Conservation (phyloP, 2,797 vertebrate species). For the Channallabes apus region DNA sequence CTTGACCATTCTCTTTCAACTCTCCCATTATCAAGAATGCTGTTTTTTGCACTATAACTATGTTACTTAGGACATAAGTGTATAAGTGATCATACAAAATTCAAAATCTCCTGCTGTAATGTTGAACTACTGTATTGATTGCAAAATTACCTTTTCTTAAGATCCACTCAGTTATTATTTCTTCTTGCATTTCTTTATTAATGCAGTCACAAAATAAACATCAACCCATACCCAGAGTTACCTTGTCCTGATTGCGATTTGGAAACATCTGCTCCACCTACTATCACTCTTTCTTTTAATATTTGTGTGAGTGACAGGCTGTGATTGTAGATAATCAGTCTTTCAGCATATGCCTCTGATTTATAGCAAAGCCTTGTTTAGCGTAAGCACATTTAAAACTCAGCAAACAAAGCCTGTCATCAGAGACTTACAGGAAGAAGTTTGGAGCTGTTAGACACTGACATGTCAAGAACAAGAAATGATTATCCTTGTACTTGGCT, state of each 20-base stretch:
- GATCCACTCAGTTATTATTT: slow-evolving; percentile 20
- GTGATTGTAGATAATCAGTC: background rate
- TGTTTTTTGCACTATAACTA: background rate
- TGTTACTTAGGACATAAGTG: background rate
- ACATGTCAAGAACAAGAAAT: slow-evolving; percentile 2
- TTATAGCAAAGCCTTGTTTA: slow-evolving; percentile 12
- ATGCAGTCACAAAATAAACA: slow-evolving; percentile 42
- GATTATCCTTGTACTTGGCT: background rate
- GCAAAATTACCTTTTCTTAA: background rate
- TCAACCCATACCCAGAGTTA: background rate
- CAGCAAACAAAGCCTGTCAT: slow-evolving; percentile 17
- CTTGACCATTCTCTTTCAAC: background rate
- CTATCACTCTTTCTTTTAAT: background rate
- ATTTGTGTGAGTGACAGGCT: background rate
- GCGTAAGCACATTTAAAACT: slow-evolving; percentile 11
- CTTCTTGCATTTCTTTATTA: slow-evolving; percentile 17
- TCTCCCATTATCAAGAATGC: background rate
- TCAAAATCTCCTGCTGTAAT: background rate
- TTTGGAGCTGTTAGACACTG: background rate
- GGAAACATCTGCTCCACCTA: slow-evolving; percentile 23
- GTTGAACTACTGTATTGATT: background rate
- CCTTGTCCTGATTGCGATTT: slow-evolving; percentile 37
- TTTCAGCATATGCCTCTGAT: slow-evolving; percentile 18
- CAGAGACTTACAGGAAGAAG: slow-evolving; percentile 3
- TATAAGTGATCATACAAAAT: background rate